These are phyloP conservation scores for Cyphomyrmex costatus DNA, from an alignment of 1,140 invertebrate species.

Conservation along the genomic window DNA sequence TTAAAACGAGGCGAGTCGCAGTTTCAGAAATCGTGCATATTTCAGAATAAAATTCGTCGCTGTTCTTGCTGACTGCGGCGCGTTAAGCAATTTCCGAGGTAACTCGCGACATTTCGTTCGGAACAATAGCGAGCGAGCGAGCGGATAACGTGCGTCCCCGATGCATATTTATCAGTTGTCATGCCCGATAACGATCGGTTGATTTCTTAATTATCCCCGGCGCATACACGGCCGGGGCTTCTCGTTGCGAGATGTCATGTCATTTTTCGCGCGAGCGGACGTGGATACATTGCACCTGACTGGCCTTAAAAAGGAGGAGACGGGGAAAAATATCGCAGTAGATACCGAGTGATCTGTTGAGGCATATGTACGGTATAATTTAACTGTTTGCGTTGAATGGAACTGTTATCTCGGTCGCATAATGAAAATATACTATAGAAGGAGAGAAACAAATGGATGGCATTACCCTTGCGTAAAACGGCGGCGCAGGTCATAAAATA, in stretches of 20 bases:
- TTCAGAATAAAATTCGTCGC: slow-evolving; percentile 50
- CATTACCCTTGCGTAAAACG: slow-evolving; percentile 29
- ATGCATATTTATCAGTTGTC: slow-evolving; percentile 79
- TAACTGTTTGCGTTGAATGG: slow-evolving; percentile 2
- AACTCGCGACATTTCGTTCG: slow-evolving; percentile 63
- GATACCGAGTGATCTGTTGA: background rate
- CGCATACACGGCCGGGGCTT: background rate
- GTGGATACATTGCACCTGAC: slow-evolving; percentile 30
- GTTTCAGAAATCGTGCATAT: slow-evolving; percentile 20
- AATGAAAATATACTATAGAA: slow-evolving; percentile 12
- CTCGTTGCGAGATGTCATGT: slow-evolving; percentile 24
- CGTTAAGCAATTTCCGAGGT: slow-evolving; percentile 71
- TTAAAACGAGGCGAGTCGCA: slow-evolving; percentile 15
- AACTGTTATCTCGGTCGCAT: slow-evolving; percentile 27
- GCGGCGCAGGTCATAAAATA: slow-evolving; percentile 61
- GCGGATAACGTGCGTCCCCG: slow-evolving; percentile 51
- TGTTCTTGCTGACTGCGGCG: slow-evolving; percentile 22
- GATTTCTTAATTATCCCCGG: slow-evolving; percentile 75
- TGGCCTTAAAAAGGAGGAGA: background rate
- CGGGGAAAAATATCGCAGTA: slow-evolving; percentile 12
- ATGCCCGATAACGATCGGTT: slow-evolving; percentile 77
- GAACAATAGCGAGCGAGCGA: slow-evolving; percentile 27
- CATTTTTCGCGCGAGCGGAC: slow-evolving; percentile 30
- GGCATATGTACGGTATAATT: background rate
- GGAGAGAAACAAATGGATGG: slow-evolving; percentile 51